Percentiles rank a stretch among this genome's conserved stretches.
These are phyloP conservation scores for Botia kubotai DNA, from an alignment of 2,797 vertebrate genomes.

Conservation along the genomic window DNA sequence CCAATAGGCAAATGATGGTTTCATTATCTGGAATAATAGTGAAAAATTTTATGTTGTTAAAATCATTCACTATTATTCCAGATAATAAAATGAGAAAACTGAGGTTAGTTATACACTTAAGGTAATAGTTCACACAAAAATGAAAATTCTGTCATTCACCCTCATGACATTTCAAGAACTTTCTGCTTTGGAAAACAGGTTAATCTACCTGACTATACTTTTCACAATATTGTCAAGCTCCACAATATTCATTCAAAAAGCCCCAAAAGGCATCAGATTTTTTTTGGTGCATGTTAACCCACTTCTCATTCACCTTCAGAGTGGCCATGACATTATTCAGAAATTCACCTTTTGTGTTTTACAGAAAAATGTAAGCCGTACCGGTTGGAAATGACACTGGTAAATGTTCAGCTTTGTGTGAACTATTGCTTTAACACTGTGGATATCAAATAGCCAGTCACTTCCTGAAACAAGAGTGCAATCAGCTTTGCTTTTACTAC, in stretches of 20 bases:
- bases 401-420: neutral
- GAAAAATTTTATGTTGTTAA: too few species aligned
- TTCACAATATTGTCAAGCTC: too few species aligned
- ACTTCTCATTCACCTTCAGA: neutral
- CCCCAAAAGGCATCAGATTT: too few species aligned
- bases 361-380: neutral
- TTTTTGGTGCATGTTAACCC: neutral
- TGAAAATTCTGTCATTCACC: too few species aligned
- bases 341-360: neutral
- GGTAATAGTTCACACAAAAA: too few species aligned
- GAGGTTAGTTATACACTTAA: neutral
- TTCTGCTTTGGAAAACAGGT: too few species aligned
- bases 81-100: neutral
- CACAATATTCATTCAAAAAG: too few species aligned
- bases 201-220: too few species aligned
- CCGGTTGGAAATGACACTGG: too few species aligned
- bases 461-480: slow-evolving; percentile 9
- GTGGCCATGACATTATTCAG: neutral
- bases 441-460: neutral
- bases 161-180: too few species aligned
- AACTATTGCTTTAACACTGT: neutral
- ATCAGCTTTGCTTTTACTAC: slow-evolving; percentile 24
- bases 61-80: too few species aligned
- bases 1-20: neutral
- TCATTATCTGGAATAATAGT: neutral